Conservation (phyloP, 2,888 invertebrate species). For the Tortricodes alternella region DNA sequence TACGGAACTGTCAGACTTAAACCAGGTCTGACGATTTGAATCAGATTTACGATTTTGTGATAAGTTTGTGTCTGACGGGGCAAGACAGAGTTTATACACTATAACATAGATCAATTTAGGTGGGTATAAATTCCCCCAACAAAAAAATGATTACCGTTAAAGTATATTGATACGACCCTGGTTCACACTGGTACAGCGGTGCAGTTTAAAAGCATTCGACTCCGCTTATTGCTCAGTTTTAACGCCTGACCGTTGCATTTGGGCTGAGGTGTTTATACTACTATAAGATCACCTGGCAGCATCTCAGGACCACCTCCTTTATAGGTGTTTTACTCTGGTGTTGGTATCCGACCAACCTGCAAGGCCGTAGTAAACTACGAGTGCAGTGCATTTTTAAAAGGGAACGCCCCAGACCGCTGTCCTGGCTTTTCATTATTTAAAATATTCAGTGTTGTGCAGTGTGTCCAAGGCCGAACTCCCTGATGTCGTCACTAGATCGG, state of each 20-base stretch:
- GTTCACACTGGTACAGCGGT: not conserved
- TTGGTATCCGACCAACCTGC: slow-evolving; percentile 75
- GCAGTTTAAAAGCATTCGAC: not conserved
- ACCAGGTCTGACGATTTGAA: no score
- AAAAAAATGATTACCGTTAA: slow-evolving; percentile 6
- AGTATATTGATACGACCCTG: slow-evolving; percentile 23
- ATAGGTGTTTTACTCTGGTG: slow-evolving; percentile 66
- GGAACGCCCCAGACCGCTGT: slow-evolving; percentile 68
- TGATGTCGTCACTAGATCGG: slow-evolving; percentile 50
- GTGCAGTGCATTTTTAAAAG: slow-evolving; percentile 82
- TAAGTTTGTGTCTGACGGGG: no score
- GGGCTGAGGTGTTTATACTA: slow-evolving; percentile 44
- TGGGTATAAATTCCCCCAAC: no score
- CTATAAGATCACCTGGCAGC: slow-evolving; percentile 50
- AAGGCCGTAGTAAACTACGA: slow-evolving; percentile 71
- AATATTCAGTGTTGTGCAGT: slow-evolving; percentile 79
- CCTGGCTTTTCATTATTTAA: slow-evolving; percentile 77
- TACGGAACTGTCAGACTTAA: no score
- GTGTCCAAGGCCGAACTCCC: slow-evolving; percentile 56
- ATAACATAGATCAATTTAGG: no score
- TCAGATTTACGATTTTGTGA: no score
- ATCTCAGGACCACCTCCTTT: slow-evolving; percentile 67
- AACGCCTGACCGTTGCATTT: slow-evolving; percentile 45
- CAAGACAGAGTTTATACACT: no score
- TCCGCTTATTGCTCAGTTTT: slow-evolving; percentile 42